Evolutionary conservation across 2,888 invertebrate species (phyloP).

Genomic region (Choreutis nemorana): DNA sequence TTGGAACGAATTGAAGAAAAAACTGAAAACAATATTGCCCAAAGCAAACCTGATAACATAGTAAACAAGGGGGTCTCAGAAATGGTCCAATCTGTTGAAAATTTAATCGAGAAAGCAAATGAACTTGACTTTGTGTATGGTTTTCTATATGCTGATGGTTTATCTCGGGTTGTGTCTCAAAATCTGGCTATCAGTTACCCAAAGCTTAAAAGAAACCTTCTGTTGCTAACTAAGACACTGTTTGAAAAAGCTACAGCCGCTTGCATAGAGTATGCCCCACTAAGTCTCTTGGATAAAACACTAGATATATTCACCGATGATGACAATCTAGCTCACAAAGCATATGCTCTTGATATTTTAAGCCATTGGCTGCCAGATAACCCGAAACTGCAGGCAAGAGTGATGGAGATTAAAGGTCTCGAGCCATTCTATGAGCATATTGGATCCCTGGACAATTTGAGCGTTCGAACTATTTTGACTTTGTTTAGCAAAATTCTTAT

Average conservation of each 20-base stretch:
- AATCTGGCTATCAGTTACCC: constrained; percentile 18
- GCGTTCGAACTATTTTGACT: constrained; percentile 26
- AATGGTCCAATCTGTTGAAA: constrained; percentile 19
- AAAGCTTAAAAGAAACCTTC: constrained; percentile 22
- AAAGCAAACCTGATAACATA: too few species aligned
- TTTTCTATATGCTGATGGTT: constrained; percentile 32
- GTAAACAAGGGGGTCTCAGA: too few species aligned
- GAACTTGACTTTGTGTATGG: constrained; percentile 22
- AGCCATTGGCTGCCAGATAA: constrained; percentile 37
- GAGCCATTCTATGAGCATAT: constrained; percentile 41
- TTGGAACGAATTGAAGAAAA: too few species aligned
- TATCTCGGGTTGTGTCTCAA: constrained; percentile 25
- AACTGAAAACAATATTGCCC: too few species aligned
- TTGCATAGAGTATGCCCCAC: constrained; percentile 23
- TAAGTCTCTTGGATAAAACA: constrained; percentile 27
- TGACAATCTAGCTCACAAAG: constrained; percentile 28
- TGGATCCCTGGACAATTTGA: constrained; percentile 24
- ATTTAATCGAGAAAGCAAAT: constrained; percentile 21
- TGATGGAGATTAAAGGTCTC: constrained; percentile 42
- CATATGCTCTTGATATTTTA: constrained; percentile 31
- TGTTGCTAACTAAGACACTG: constrained; percentile 26
- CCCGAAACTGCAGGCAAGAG: constrained; percentile 33
- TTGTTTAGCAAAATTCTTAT: constrained; percentile 39
- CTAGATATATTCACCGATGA: constrained; percentile 37
- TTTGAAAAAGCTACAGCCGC: constrained; percentile 29